Conservation (phyloP, 2,888 invertebrate genomes). For the Athripsodes cinereus region DNA sequence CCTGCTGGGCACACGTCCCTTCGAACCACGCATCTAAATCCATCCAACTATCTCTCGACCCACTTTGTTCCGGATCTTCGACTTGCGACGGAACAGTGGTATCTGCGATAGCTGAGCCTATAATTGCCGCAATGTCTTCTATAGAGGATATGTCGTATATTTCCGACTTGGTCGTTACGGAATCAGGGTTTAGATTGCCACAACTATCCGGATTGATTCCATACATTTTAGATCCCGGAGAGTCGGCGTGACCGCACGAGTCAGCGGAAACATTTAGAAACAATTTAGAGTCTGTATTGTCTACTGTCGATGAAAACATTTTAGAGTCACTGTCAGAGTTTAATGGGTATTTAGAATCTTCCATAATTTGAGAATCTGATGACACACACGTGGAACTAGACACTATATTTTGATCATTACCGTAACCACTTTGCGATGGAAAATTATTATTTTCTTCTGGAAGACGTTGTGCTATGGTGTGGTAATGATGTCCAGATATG, state of each 20-base stretch:
- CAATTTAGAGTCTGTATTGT: conserved; percentile 44
- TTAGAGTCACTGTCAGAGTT: conserved; percentile 47
- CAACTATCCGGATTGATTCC: conserved; percentile 50
- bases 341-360: conserved; percentile 55
- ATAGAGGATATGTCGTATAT: conserved; percentile 70
- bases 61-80: conserved; percentile 64
- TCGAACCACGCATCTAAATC: conserved; percentile 85
- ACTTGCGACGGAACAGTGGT: conserved; percentile 73
- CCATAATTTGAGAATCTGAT: conserved; percentile 51
- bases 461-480: conserved; percentile 72
- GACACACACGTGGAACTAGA: conserved; percentile 67
- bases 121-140: conserved; percentile 80
- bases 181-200: conserved; percentile 41
- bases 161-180: conserved; percentile 49
- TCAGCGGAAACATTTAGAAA: conserved; percentile 31
- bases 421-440: conserved; percentile 56
- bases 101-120: conserved; percentile 84
- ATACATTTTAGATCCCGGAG: conserved; percentile 48
- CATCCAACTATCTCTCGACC: conserved; percentile 80
- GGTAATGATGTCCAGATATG: conserved; percentile 81
- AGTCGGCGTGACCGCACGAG: conserved; percentile 46
- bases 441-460: conserved; percentile 70
- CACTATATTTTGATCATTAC: conserved; percentile 64
- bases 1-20: conserved; percentile 67
- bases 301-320: conserved; percentile 44